Conservation (phyloP, 2,113 vertebrate genomes). For the Apteryx mantelli region DNA sequence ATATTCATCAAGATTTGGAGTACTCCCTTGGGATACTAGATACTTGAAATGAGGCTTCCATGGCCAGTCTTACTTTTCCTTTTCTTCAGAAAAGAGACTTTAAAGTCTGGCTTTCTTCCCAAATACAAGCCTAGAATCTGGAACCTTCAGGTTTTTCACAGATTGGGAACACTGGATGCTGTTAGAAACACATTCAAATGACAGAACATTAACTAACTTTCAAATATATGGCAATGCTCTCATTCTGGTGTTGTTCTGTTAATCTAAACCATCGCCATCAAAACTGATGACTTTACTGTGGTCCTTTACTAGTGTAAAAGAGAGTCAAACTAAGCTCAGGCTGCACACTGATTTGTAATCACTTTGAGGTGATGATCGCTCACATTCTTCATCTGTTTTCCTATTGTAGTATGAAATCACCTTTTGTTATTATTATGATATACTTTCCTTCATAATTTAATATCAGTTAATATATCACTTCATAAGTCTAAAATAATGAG, state of each 20-base stretch:
- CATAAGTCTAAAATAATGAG: not conserved
- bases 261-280: not conserved
- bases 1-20: not conserved
- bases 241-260: not conserved
- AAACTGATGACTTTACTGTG: not conserved
- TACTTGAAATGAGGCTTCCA: not conserved
- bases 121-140: not conserved
- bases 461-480: not conserved
- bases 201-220: not conserved
- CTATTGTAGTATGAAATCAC: not conserved
- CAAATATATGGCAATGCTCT: not conserved
- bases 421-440: not conserved
- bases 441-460: not conserved
- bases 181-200: not conserved
- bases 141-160: not conserved
- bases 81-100: not conserved
- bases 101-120: not conserved
- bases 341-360: not conserved
- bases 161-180: not conserved
- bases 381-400: not conserved
- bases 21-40: not conserved
- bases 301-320: not conserved
- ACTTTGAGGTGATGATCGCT: not conserved
- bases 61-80: not conserved
- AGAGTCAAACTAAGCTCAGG: not conserved